Evolutionary conservation across 2,888 invertebrate species (phyloP).

Genomic region (Cheilosia urbana): DNA sequence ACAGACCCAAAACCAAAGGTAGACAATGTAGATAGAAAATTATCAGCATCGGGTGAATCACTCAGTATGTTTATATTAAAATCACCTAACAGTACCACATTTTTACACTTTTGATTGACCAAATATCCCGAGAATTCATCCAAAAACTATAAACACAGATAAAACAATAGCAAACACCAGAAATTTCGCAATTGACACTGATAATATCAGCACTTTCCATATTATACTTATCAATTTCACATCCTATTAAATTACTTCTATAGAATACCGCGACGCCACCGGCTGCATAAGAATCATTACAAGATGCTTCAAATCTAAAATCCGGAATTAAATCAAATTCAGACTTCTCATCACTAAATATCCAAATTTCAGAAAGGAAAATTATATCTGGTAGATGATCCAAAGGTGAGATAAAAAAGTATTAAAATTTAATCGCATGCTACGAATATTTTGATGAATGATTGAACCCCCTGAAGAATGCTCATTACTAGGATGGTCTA

Average conservation of each 20-base stretch:
- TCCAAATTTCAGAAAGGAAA: too few relatives aligned
- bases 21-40: slow-evolving; percentile 1
- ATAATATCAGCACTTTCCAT: slow-evolving; percentile 9
- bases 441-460: neutral
- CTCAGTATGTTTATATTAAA: slow-evolving; percentile 8
- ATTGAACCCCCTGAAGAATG: slow-evolving; percentile 11
- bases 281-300: slow-evolving; percentile 27
- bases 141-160: slow-evolving; percentile 14
- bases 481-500: slow-evolving; percentile 14
- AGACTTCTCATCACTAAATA: neutral
- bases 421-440: neutral
- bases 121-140: slow-evolving; percentile 12
- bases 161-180: slow-evolving; percentile 4
- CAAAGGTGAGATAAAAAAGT: slow-evolving; percentile 7
- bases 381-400: slow-evolving; percentile 22
- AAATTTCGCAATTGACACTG: neutral
- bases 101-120: neutral
- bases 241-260: slow-evolving; percentile 4
- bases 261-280: slow-evolving; percentile 24
- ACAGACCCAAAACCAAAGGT: slow-evolving; percentile 19
- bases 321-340: slow-evolving; percentile 5
- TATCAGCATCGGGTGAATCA: slow-evolving; percentile 7
- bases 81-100: slow-evolving; percentile 2
- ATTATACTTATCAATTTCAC: neutral
- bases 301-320: slow-evolving; percentile 1